Evolutionary conservation across 2,113 vertebrate genomes (phyloP), one percentile per base, ranked within the genome.

Genomic region (Chauna torquata): DNA sequence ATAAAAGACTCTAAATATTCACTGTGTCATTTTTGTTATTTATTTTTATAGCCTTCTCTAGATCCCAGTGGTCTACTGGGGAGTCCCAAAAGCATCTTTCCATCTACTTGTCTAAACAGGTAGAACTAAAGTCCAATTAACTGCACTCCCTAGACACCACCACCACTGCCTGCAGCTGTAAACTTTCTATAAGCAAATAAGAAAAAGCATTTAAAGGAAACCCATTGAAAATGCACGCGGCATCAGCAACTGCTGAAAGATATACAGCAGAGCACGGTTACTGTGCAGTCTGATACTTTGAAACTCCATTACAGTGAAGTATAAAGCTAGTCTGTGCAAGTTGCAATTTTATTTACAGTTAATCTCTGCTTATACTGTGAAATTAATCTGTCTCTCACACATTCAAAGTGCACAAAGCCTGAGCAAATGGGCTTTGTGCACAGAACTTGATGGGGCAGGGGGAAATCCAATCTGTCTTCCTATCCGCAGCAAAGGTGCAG

Each of bases 381-480:
- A 97, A 97, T 95, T 96, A 96, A 97, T 97, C 92, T 96, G 86
- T 94, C 89, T 95, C 88, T 93, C 94, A 96, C 94, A 72, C 76
- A 50, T 86, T 82, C 82, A 47, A 40, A 85, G 87, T 19, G 66
- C 82, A 78, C 88, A 8, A 91, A 88, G 90, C 78, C 57, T 84
- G 75, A 85, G 92, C 75, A 95, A 96, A 92, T 86, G 77, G 89
- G 70, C 54, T 93, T 85, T 86, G 77, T 93, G 94, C 80, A 78
- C 61, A 75, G 50, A 64, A 74, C 59, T 84, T 72, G 68, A 82
- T 14, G 83, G 88, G 88, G 61, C 68, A 70, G 74, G 40, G 68
- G 30, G 52, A 96, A 96, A 94, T 9, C 12, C 30, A 94, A 55
- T 71, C 90, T 54, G 65, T 66, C 92, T 89, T 79, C 61, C 47